Conservation (phyloP, 2,113 vertebrate genomes). For the Nyctibius bracteatus region DNA sequence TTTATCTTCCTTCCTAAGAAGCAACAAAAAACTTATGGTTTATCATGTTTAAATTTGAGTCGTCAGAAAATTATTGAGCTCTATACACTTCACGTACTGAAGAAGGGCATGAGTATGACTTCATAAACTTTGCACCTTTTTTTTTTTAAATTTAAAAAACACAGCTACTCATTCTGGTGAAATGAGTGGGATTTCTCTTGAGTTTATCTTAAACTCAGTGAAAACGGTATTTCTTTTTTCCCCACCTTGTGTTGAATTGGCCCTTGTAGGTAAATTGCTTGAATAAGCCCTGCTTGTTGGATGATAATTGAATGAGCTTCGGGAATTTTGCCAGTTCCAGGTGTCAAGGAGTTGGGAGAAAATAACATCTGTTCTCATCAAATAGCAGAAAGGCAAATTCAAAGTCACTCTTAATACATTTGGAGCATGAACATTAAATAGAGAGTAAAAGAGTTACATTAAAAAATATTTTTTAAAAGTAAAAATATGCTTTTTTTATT, state of each 20-base stretch:
- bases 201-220: not conserved
- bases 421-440: not conserved
- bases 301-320: constrained; percentile 41
- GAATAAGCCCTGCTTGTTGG: constrained; percentile 12
- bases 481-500: not conserved
- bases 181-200: not conserved
- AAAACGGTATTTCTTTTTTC: not conserved
- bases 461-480: not conserved
- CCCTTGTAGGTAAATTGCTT: constrained; percentile 17
- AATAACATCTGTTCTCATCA: constrained; percentile 64
- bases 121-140: not conserved
- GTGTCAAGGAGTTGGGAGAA: constrained; percentile 35
- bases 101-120: not conserved
- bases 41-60: not conserved
- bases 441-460: not conserved
- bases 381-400: constrained; percentile 44
- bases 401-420: constrained; percentile 47
- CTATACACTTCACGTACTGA: not conserved
- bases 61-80: not conserved
- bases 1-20: not conserved
- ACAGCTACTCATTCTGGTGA: not conserved
- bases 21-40: not conserved
- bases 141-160: not conserved
- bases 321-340: constrained; percentile 47
- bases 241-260: not conserved